Evolutionary conservation across 35 echinoderm and acorn worm species (phyloP), one percentile per base, ranked within the genome.

Genomic region (Strongylocentrotus purpuratus): DNA sequence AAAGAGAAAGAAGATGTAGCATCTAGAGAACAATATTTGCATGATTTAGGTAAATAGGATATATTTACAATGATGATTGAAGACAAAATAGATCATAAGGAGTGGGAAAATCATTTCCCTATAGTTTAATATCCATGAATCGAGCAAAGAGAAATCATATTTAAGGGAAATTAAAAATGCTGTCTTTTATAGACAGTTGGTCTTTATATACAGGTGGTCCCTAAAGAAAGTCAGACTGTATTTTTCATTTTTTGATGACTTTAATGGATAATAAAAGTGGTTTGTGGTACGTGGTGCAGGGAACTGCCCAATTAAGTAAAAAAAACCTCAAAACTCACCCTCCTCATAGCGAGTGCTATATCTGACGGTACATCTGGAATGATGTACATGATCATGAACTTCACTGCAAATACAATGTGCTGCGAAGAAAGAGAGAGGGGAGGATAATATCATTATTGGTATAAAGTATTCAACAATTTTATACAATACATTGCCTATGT

Each of bases 401-500:
- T 99, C 41, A 99, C 95, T 86, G 92, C 95, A 94, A 99, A 98
- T 86, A 99, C 98, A 96, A 97, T 88, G 90, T 99, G 98, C 98
- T 99, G 94, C 10, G 91, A 95, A 65, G 61, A 70, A 71, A 95
- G 71, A 94, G 50, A 78, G 50, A 14, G 50, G 50, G 50, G 50
- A 12, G 15, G 50, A 55, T 55, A 12, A 55, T 12, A 55, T 55
- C 15, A 55, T 55, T 15, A 55, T 55, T 55, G 50, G 50, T 14
- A 55, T 55, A 55, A 12, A 55, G 50, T 13, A 10, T 14, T 10
- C 8, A 55, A 15, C 50, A 41, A 41, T 3, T 41, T n/a, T n/a
- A n/a, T n/a, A n/a, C n/a, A 3, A 41, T 41, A 41, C 3, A 41
- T 41, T 41, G 35, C 35, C 3, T 41, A 41, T 41, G 35, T 41